Base-by-base conservation (phyloP, 2,797 vertebrate genomes). In the Acanthornis magna region DNA sequence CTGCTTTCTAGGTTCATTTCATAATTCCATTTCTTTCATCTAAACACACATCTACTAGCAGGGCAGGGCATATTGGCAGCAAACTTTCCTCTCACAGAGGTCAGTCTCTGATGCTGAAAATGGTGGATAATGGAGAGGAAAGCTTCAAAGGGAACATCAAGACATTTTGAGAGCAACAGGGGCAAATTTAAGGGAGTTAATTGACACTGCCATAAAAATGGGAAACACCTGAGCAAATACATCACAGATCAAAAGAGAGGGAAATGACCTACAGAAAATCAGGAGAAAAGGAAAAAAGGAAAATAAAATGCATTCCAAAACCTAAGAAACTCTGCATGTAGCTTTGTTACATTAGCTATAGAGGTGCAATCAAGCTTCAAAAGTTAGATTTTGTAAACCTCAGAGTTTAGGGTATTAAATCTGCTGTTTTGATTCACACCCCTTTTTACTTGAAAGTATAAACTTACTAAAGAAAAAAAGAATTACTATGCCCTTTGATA, bases 221-320 rank as follows among this genome's bases (percentile, higher is more conserved):
- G 89, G 96, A 97, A 97, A 97, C 97, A 97, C 95, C 96, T 97
- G 96, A 97, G 83, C 85, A 97, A 97, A 97, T 96, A 97, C 55
- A 94, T 93, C 76, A 74, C 9, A 93, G 96, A 96, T 96, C 96
- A 97, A 97, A 96, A 95, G 80, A 63, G 50, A 75, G 38, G 85
- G 80, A 95, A 96, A 93, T 95, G 54, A 62, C 48, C 42, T 80
- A 85, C 51, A 92, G 91, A 96, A 96, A 86, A 75, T 89, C 50
- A 81, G 60, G 95, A 1, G 3, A 60, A 89, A 93, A 87, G 50
- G 22, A 60, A 53, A 72, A 92, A 82, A 51, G 23, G 34, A 91
- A 92, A 93, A 74, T 72, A 75, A 78, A 95, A 86, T 61, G 29
- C 21, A 68, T 92, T 94, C 74, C 62, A 90, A 90, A 92, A 68